Base-by-base conservation (phyloP, 1,140 invertebrate genomes). In the Drosophila kepulauana region DNA sequence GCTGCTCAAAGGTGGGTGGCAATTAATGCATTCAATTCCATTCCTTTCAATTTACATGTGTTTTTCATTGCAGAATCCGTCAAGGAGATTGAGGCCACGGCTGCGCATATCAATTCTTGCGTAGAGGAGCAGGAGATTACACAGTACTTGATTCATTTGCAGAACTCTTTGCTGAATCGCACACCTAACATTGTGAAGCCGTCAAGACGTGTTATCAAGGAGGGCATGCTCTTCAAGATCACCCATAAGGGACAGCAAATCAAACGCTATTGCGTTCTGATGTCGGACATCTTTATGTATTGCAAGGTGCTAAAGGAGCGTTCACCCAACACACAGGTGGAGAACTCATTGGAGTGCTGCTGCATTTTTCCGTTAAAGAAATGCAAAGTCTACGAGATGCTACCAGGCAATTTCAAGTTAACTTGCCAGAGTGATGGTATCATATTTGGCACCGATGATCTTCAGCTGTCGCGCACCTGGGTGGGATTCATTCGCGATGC, bases 71-170 rank as follows among this genome's bases (percentile, higher is more conserved):
- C 8, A 88, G 96, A 95, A 66, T 96, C 95, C 3, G 93, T 96
- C 5, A 93, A 94, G 61, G 94, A 96, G 93, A 94, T 96, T 43
- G 94, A 95, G 86, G 94, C 94, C 45, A 95, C 96, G 38, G 95
- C 96, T 0, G 91, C 92, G 1, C 96, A 97, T 79, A 96, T 97
- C 25, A 96, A 97, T 74, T 93, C 94, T 35, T 93, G 96, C 43
- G 94, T 97, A 1, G 94, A 94, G 70, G 95, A 96, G 74, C 95
- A 96, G 78, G 96, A 97, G 88, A 95, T 96, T 76, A 95, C 95
- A 33, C 94, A 95, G 91, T 94, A 94, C 81, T 93, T 96, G 76
- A 92, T 97, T 11, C 94, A 95, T 81, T 92, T 96, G 56, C 96
- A 97, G 81, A 94, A 94, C 48, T 94, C 94, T 51, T 93, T 97